Evolutionary conservation across 2,888 invertebrate genomes (phyloP).

Genomic region (Caenorhabditis sinica): DNA sequence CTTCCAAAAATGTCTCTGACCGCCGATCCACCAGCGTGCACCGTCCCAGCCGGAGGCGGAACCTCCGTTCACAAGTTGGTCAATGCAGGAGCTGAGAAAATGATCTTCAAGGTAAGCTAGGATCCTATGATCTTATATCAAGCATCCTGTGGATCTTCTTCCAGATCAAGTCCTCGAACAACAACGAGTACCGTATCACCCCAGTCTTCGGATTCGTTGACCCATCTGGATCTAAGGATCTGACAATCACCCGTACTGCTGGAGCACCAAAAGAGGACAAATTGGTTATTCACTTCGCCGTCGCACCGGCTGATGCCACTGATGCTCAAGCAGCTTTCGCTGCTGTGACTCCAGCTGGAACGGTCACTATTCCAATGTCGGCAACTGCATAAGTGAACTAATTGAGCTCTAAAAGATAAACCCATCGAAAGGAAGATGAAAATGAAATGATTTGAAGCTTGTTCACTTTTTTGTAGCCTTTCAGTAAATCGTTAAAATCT

Average conservation of each 20-base stretch:
- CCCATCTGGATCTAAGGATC: conserved; percentile 55
- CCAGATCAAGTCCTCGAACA: no score
- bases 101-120: conserved; percentile 46
- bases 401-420: background rate
- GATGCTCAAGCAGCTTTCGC: conserved; percentile 67
- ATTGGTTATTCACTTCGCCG: conserved; percentile 64
- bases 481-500: no score
- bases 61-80: background rate
- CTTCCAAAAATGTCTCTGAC: background rate
- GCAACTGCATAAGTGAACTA: conserved; percentile 5
- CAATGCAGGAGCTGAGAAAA: background rate
- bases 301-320: conserved; percentile 66
- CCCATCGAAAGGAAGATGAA: conserved; percentile 5
- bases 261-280: conserved; percentile 67
- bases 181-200: conserved; percentile 72
- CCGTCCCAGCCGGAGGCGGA: conserved; percentile 3
- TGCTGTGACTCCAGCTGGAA: conserved; percentile 51
- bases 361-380: conserved; percentile 53
- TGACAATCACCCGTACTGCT: conserved; percentile 65
- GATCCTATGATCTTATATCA: no score
- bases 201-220: conserved; percentile 74
- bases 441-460: conserved; percentile 1
- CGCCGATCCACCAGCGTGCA: background rate
- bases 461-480: no score
- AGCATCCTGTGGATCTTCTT: no score